These are phyloP conservation scores for Anarsia innoxiella DNA, from an alignment of 2,888 invertebrate genomes.

Conservation along the genomic window DNA sequence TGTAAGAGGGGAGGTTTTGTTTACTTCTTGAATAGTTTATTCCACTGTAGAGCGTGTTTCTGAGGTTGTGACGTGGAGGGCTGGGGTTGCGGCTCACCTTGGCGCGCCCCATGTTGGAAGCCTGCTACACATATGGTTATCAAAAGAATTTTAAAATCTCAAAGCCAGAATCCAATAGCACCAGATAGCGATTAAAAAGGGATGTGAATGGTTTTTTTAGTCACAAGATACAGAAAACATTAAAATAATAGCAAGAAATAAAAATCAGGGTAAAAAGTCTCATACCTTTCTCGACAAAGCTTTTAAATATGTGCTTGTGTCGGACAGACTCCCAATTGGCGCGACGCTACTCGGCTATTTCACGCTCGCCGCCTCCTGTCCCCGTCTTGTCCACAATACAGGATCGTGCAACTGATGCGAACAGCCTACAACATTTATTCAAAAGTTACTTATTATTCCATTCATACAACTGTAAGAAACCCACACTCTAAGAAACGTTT, in stretches of 20 bases:
- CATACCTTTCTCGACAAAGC: conserved; percentile 50
- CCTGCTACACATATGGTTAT: no score
- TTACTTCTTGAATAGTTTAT: conserved; percentile 56
- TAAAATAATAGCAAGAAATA: no score
- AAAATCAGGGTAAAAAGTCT: no score
- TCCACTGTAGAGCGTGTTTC: conserved; percentile 45
- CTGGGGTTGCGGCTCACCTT: conserved; percentile 30
- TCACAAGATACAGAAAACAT: not conserved
- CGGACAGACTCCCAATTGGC: conserved; percentile 63
- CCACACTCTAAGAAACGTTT: no score
- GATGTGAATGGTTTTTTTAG: not conserved
- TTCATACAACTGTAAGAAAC: not conserved
- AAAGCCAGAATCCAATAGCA: no score
- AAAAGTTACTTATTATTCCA: not conserved
- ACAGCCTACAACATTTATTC: conserved; percentile 77
- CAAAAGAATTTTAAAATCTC: no score
- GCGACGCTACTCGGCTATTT: conserved; percentile 78
- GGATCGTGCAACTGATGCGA: conserved; percentile 96
- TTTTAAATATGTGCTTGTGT: conserved; percentile 42
- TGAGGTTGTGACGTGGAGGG: conserved; percentile 34
- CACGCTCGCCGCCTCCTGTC: conserved; percentile 77
- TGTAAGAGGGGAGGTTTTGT: conserved; percentile 14
- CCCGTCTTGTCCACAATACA: conserved; percentile 92
- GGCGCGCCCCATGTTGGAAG: conserved; percentile 31
- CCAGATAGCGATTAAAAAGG: no score